Evolutionary conservation across 2,113 vertebrate genomes (phyloP).

Genomic region (Propithecus coquereli): DNA sequence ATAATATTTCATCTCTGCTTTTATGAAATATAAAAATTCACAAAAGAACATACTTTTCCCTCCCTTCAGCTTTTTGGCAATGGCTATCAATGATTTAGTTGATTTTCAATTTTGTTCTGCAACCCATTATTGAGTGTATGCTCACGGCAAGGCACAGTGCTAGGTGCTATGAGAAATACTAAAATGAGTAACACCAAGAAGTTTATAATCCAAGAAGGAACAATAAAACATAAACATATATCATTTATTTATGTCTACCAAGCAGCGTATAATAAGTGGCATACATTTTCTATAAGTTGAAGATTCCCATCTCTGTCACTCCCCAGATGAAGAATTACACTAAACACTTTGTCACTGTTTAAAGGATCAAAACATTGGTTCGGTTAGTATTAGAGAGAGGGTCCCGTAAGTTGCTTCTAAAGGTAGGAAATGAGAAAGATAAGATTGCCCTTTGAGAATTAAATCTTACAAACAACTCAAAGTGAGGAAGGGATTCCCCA

Average conservation of each 20-base stretch:
- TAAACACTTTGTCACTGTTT: not conserved
- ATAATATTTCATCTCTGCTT: not conserved
- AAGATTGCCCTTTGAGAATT: not conserved
- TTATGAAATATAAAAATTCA: slow-evolving; percentile 8
- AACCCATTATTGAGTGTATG: not conserved
- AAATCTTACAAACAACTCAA: not conserved
- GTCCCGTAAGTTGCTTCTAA: not conserved
- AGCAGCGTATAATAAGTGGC: not conserved
- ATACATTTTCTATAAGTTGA: not conserved
- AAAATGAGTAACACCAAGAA: not conserved
- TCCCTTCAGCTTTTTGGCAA: not conserved
- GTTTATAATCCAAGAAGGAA: not conserved
- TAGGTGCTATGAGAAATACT: not conserved
- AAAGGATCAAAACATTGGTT: not conserved
- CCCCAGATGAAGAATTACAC: not conserved
- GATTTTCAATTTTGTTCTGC: not conserved
- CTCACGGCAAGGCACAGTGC: not conserved
- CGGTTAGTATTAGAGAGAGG: not conserved
- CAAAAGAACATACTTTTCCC: not conserved
- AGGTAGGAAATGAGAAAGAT: not conserved
- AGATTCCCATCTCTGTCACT: not conserved
- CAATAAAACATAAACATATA: not conserved
- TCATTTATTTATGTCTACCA: not conserved
- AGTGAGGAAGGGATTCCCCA: not conserved
- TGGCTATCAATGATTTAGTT: not conserved